Base-by-base conservation (phyloP, 2,888 invertebrate genomes). In the Tinea pellionella region DNA sequence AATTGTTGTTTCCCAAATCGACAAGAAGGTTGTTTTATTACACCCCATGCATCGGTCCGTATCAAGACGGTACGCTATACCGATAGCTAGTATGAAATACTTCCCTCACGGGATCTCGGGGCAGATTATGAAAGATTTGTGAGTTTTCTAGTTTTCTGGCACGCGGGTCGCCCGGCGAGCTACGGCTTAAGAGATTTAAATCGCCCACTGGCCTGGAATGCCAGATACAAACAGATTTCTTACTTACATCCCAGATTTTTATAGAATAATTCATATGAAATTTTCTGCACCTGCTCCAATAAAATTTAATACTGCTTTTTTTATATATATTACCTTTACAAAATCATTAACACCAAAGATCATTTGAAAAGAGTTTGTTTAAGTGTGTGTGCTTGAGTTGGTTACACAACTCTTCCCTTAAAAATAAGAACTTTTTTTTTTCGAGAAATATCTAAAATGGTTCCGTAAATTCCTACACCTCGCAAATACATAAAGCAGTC, bases 91-190 rank as follows among this genome's bases (percentile, higher is more conserved):
- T 78, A 78, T 81, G 81, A 84, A 80, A 77, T 79, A 83, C 77
- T 74, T 78, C 83, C 82, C 80, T 80, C 77, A 64, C 64, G 75
- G 80, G 78, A 80, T 80, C 78, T 72, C 69, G 70, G 24, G 43
- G 67, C 71, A 87, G 88, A 88, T 88, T 87, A 86, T 86, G 83
- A 87, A 84, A 88, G 88, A 88, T 88, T 88, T 88, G 88, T 87
- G 88, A 82, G 86, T 77, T 73, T 72, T 77, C 69, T 73, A 77
- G 79, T 47, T 59, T 41, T 32, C 24, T 74, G 77, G 75, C 73
- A 29, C 19, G 37, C 56, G 41, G 78, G 77, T 72, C 76, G 77
- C 77, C 57, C 78, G 75, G 78, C 78, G 78, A 77, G 73, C 71
- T 72, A 70, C 37, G 75, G 82, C 85, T 86, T 85, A 85, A 87